Conservation (phyloP, 2,888 invertebrate genomes). For the Drosophila borealis region DNA sequence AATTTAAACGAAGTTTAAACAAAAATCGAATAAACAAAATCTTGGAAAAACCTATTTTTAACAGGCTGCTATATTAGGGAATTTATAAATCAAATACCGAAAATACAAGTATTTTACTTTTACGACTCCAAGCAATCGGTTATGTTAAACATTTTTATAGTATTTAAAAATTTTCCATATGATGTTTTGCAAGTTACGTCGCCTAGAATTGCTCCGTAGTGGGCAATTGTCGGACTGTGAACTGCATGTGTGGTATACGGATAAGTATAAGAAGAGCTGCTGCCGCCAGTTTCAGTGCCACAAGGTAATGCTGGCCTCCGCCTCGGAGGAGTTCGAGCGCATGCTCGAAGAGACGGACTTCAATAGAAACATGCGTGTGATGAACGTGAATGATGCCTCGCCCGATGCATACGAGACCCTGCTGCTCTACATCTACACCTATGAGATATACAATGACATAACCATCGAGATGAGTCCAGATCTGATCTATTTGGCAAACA, state of each 20-base stretch:
- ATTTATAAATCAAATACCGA: too few species aligned
- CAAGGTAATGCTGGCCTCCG: conserved; percentile 54
- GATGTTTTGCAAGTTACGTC: conserved; percentile 65
- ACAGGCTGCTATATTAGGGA: not conserved
- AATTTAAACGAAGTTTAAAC: conserved; percentile 12
- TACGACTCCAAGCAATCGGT: conserved; percentile 15
- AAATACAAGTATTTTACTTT: not conserved
- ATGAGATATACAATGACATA: conserved; percentile 55
- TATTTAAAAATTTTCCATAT: conserved; percentile 19
- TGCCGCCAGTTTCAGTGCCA: conserved; percentile 54
- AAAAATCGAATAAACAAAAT: not conserved
- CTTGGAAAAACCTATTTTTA: not conserved
- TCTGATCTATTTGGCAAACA: conserved; percentile 50
- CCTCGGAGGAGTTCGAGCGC: conserved; percentile 60
- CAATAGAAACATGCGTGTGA: conserved; percentile 19
- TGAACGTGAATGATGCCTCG: conserved; percentile 55
- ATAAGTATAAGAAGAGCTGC: conserved; percentile 14
- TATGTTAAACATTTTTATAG: conserved; percentile 17
- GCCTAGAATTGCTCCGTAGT: conserved; percentile 53
- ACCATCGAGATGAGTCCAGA: conserved; percentile 51
- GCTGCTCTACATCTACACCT: conserved; percentile 64
- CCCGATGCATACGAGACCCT: conserved; percentile 60
- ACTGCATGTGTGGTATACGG: conserved; percentile 41
- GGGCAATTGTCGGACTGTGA: conserved; percentile 62
- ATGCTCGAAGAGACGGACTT: conserved; percentile 44